Conservation (phyloP, 2,888 invertebrate species). For the Lepidochrysops patricia region DNA sequence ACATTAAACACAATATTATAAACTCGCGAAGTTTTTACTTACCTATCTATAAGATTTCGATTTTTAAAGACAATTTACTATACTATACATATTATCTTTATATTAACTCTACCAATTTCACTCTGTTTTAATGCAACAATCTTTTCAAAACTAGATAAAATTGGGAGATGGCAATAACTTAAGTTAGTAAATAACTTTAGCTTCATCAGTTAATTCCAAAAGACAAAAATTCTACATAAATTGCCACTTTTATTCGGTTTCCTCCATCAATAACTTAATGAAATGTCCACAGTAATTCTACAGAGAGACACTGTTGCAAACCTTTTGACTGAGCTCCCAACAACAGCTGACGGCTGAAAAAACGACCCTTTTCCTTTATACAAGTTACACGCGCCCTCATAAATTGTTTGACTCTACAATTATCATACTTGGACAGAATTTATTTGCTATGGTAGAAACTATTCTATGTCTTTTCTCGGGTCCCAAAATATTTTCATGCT, state of each 20-base stretch:
- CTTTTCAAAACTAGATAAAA: no score
- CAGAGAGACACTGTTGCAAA: constrained; percentile 17
- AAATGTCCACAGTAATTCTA: neutral
- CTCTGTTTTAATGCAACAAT: no score
- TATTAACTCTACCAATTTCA: no score
- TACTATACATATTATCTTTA: no score
- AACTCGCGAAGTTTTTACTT: no score
- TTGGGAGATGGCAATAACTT: no score
- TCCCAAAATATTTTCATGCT: no score
- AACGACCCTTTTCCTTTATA: constrained; percentile 38
- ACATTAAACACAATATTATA: no score
- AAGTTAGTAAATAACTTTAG: neutral
- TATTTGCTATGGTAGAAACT: neutral
- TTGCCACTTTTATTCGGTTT: no score
- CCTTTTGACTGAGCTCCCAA: constrained; percentile 32
- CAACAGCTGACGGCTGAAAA: constrained; percentile 64
- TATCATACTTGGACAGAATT: neutral
- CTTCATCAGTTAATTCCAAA: neutral
- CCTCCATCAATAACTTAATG: neutral
- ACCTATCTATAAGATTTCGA: no score
- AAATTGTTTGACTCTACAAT: neutral
- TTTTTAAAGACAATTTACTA: no score
- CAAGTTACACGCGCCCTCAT: constrained; percentile 16
- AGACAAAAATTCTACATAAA: neutral
- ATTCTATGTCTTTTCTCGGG: no score